Evolutionary conservation across 2,113 vertebrate species (phyloP).

Genomic region (Osmerus mordax): DNA sequence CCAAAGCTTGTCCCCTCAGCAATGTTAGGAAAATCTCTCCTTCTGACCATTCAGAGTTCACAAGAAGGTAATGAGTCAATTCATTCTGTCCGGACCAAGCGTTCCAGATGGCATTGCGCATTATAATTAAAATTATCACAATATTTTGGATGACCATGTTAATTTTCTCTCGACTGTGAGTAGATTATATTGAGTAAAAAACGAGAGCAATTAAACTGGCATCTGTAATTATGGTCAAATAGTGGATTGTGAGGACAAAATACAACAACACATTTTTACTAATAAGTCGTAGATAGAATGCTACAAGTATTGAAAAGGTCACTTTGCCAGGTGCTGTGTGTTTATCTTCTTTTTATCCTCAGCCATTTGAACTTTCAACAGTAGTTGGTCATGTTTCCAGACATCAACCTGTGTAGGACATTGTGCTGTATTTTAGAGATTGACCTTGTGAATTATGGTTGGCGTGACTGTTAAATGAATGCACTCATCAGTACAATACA

Average conservation of each 20-base stretch:
- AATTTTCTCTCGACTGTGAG: neutral
- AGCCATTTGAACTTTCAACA: too few relatives aligned
- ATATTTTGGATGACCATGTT: constrained; percentile 3
- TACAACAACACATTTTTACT: neutral
- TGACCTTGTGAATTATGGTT: too few relatives aligned
- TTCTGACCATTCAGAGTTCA: neutral
- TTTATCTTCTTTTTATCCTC: too few relatives aligned
- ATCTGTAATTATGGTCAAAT: neutral
- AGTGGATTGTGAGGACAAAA: neutral
- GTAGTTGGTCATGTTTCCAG: too few relatives aligned
- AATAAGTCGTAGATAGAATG: neutral
- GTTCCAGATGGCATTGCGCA: constrained; percentile 3
- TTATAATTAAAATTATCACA: constrained; percentile 4
- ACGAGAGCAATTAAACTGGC: neutral
- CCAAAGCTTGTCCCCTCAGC: neutral
- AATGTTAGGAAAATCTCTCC: neutral
- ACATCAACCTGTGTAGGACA: too few relatives aligned
- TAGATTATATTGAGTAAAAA: neutral
- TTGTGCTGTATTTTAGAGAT: too few relatives aligned
- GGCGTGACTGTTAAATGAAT: too few relatives aligned
- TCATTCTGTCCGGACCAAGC: neutral
- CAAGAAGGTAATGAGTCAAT: too few relatives aligned
- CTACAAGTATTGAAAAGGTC: too few relatives aligned
- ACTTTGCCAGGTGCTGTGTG: too few relatives aligned
- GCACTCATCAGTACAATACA: too few relatives aligned